These are phyloP conservation scores for Lates japonicus DNA, from an alignment of 2,797 vertebrate genomes.

Conservation along the genomic window DNA sequence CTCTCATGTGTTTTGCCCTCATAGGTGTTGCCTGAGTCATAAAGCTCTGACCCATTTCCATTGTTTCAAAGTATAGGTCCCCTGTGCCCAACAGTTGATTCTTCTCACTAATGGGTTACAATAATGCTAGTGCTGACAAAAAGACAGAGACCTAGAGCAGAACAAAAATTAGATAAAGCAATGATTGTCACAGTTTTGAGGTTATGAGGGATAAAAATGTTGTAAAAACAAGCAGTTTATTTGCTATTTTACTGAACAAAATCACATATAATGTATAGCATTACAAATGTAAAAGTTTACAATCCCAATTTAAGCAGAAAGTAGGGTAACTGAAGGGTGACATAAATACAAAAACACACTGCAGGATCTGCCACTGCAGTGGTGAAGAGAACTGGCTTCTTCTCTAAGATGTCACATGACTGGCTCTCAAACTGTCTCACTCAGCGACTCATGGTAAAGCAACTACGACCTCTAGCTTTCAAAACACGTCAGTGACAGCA, in stretches of 20 bases:
- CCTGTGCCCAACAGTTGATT: conserved; percentile 5
- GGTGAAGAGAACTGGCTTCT: neutral
- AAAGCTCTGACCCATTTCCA: conserved; percentile 61
- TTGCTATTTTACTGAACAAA: neutral
- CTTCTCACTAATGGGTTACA: conserved; percentile 5
- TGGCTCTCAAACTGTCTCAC: neutral
- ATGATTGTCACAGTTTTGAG: neutral
- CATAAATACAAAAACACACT: neutral
- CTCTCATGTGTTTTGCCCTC: conserved; percentile 4
- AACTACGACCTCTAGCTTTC: conserved; percentile 67
- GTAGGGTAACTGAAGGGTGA: neutral
- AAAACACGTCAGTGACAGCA: conserved; percentile 15
- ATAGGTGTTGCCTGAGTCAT: conserved; percentile 43
- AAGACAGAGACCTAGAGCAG: neutral
- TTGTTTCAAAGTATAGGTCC: conserved; percentile 45
- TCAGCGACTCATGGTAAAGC: conserved; percentile 4
- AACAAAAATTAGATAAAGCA: neutral
- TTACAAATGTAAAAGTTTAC: neutral
- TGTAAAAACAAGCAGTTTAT: neutral
- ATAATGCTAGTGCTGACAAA: neutral
- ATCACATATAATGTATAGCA: no score
- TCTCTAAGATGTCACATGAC: neutral
- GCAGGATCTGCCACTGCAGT: neutral
- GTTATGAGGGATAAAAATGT: neutral
- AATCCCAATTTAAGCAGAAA: neutral